Conservation (phyloP, 2,113 vertebrate species). For the Spilogale gracilis region DNA sequence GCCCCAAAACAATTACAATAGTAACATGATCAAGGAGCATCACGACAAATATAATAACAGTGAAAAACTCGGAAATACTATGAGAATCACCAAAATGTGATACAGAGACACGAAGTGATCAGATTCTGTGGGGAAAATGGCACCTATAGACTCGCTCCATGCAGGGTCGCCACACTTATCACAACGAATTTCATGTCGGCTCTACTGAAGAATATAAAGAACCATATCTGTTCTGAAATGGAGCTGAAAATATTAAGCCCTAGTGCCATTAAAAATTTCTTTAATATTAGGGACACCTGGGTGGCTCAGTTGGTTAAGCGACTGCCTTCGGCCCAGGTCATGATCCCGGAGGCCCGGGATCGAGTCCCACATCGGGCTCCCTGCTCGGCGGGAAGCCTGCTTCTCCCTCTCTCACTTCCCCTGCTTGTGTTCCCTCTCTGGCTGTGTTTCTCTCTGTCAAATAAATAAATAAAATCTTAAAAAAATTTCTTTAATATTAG, state of each 20-base stretch:
- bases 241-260: background rate
- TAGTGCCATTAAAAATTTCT: background rate
- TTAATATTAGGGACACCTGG: background rate
- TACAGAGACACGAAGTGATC: background rate
- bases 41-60: background rate
- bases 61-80: background rate
- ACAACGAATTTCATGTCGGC: background rate
- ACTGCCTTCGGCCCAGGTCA: too few relatives aligned
- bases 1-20: background rate
- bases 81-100: background rate
- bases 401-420: too few relatives aligned
- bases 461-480: too few relatives aligned
- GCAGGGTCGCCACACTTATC: background rate
- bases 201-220: background rate
- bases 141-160: background rate
- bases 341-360: too few relatives aligned
- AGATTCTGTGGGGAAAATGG: background rate
- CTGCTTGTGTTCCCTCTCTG: too few relatives aligned
- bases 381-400: too few relatives aligned
- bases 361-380: too few relatives aligned
- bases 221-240: background rate
- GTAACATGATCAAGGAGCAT: background rate
- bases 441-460: too few relatives aligned
- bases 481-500: background rate
- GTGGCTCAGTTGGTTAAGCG: too few relatives aligned